These are phyloP conservation scores for Pogonocherus hispidulus DNA, from an alignment of 2,888 invertebrate species.

Conservation along the genomic window DNA sequence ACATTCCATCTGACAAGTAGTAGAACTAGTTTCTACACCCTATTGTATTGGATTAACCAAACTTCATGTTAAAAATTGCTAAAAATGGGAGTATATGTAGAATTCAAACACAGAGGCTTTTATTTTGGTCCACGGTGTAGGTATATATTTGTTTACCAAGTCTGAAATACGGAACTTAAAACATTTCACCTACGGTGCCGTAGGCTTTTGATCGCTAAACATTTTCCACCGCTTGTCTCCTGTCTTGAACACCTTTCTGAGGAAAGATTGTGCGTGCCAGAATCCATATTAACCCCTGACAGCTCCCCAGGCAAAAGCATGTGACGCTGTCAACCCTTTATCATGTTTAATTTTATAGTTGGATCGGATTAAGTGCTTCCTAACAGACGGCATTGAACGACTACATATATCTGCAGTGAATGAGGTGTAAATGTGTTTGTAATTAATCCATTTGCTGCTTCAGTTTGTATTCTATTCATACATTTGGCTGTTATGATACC, in stretches of 20 bases:
- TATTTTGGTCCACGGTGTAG: too few species aligned
- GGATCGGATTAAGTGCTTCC: not conserved
- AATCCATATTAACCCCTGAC: conserved; percentile 1
- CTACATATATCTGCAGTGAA: not conserved
- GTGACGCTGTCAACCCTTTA: conserved; percentile 5
- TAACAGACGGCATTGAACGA: not conserved
- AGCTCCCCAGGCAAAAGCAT: not conserved
- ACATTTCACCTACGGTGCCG: not conserved
- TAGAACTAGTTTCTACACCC: too few species aligned
- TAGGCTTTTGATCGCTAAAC: not conserved
- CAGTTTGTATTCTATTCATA: too few species aligned
- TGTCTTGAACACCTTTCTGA: not conserved
- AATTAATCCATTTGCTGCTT: too few species aligned
- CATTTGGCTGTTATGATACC: too few species aligned
- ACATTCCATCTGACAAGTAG: too few species aligned
- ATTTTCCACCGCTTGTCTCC: not conserved
- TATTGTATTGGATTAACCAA: too few species aligned
- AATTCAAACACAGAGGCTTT: too few species aligned
- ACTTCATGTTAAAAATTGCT: too few species aligned
- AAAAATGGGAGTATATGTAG: too few species aligned
- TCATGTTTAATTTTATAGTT: conserved; percentile 4
- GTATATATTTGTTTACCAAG: too few species aligned
- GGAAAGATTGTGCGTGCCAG: conserved; percentile 2
- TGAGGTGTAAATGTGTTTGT: too few species aligned
- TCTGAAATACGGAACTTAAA: not conserved